Evolutionary conservation across 2,113 vertebrate genomes (phyloP).

Genomic region (Pluvianellus socialis): DNA sequence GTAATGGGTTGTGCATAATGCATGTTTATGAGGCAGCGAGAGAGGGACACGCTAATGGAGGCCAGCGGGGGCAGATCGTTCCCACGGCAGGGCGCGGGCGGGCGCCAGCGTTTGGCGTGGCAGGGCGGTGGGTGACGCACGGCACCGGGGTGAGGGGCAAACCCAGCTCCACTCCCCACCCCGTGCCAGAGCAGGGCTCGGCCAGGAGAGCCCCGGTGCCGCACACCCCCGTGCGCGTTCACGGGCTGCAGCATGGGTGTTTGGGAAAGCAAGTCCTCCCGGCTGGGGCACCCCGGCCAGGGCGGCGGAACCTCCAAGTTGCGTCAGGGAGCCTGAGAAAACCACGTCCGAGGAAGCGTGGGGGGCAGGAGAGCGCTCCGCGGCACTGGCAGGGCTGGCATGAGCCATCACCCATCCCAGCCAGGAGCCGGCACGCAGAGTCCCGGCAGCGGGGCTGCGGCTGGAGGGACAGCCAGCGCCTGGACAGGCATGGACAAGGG

Average conservation of each 20-base stretch:
- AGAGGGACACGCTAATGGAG: neutral
- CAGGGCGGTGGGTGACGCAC: neutral
- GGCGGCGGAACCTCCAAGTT: neutral
- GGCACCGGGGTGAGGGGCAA: neutral
- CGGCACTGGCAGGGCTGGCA: no score
- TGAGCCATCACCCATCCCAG: neutral
- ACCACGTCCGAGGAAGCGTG: accelerated
- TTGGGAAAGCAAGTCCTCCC: neutral
- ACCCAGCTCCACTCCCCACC: neutral
- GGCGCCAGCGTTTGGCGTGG: accelerated
- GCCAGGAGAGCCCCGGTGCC: neutral
- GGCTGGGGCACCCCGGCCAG: accelerated
- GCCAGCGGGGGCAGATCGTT: neutral
- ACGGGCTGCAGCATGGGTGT: accelerated
- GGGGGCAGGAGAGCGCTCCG: accelerated
- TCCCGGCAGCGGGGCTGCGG: accelerated
- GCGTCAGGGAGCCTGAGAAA: neutral
- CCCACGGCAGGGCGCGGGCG: neutral
- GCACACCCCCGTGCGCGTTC: accelerated
- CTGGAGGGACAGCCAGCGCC: no score
- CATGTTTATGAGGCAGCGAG: neutral
- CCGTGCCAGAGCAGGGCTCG: neutral
- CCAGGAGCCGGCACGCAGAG: neutral
- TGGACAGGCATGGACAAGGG: neutral
- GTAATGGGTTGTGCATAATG: neutral